Evolutionary conservation across 2,797 vertebrate genomes (phyloP).

Genomic region (Carapus acus): DNA sequence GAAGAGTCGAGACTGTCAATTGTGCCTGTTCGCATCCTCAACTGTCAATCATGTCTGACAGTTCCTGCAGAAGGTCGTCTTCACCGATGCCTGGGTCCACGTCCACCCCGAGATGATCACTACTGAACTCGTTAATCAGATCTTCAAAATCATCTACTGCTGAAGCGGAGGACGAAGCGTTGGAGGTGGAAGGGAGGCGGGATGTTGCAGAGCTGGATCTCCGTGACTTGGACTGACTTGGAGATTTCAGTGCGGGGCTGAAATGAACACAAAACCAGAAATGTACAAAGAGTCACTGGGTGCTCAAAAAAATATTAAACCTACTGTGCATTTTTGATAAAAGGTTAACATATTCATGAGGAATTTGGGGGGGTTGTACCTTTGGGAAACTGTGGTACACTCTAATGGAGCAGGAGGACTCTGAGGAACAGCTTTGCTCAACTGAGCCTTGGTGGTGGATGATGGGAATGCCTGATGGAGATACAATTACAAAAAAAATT

Average conservation of each 20-base stretch:
- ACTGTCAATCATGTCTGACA: conserved; percentile 69
- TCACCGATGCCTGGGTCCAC: conserved; percentile 85
- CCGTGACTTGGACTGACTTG: conserved; percentile 67
- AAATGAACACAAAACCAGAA: conserved; percentile 33
- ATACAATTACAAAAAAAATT: not conserved
- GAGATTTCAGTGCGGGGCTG: conserved; percentile 47
- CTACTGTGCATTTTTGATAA: too few relatives aligned
- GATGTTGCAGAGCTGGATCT: conserved; percentile 64
- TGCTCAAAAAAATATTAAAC: too few relatives aligned
- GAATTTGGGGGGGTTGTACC: conserved; percentile 47
- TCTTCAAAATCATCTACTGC: conserved; percentile 89
- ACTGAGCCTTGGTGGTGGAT: conserved; percentile 24
- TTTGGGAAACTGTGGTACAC: conserved; percentile 40
- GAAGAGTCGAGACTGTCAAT: not conserved
- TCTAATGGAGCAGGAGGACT: conserved; percentile 18
- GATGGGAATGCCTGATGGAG: conserved; percentile 33
- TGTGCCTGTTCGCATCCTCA: conserved; percentile 31
- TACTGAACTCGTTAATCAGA: conserved; percentile 89
- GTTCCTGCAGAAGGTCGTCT: conserved; percentile 68
- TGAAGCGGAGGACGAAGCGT: conserved; percentile 46
- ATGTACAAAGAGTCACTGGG: too few relatives aligned
- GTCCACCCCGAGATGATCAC: conserved; percentile 83
- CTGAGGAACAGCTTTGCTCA: conserved; percentile 22
- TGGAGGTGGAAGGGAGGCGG: conserved; percentile 31
- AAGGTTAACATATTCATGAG: too few relatives aligned